Base-by-base conservation (phyloP, 1,140 invertebrate genomes). In the Daktulosphaira vitifoliae region DNA sequence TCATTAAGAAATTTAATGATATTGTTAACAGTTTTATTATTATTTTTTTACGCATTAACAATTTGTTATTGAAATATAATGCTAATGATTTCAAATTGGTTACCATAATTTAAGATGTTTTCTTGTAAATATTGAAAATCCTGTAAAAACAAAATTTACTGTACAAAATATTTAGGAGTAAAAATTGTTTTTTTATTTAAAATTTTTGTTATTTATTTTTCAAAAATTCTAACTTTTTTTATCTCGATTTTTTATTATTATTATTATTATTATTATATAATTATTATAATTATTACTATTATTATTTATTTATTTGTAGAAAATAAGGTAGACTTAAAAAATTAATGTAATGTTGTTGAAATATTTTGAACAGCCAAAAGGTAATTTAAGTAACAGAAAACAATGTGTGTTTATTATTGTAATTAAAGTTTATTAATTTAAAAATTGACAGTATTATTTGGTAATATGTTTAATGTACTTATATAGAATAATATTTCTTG, bases 61-160 rank as follows among this genome's bases (percentile, higher is more conserved):
- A 62, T 62, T 62, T 62, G 56, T 62, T 62, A 62, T 62, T 62
- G 42, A n/a, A 62, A 62, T 59, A 59, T 59, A 59, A 59, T 48
- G 56, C 56, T 62, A 62, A 62, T 62, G 56, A 62, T 62, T 62
- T 62, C 56, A 62, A 62, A 62, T 62, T 62, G 56, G 56, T 62
- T 62, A 62, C 56, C 56, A 62, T 62, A 62, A 48, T 62, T 48
- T 62, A 62, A 62, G 56, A 29, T 29, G 23, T 56, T 59, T 59
- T 46, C 42, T 20, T 48, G 46, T 62, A 46, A 59, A 33, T 48
- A 33, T 59, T 16, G 42, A n/a, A 13, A 46, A 59, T 16, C n/a
- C n/a, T 59, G 54, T 59, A 59, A 59, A 56, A 9, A 59, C 5
- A 7, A 59, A 39, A 62, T 18, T 48, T 23, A 33, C 54, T 62